A percentile compares a stretch with the other conserved stretches of the same genome.
These are phyloP conservation scores for Desmophyllum pertusum DNA, from an alignment of 92 coral and sea anemone species.

Conservation along the genomic window DNA sequence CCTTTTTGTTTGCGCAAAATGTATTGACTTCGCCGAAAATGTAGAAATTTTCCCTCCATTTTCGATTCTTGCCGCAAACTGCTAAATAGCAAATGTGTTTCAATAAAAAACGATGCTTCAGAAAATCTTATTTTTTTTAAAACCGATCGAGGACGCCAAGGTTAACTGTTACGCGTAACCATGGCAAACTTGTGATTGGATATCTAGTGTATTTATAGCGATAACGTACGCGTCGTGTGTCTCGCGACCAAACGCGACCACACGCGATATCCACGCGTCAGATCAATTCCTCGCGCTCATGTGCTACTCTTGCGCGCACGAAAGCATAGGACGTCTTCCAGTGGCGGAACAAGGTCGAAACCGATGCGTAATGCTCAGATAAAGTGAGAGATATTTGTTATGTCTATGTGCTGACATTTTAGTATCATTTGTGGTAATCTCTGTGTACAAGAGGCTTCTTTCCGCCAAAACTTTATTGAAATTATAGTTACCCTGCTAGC, in stretches of 20 bases:
- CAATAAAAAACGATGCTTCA: neutral
- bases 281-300: neutral
- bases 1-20: conserved; percentile 12
- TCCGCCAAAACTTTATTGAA: neutral
- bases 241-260: conserved; percentile 3
- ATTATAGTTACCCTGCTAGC: too few relatives aligned
- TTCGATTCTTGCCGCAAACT: neutral
- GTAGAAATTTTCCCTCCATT: neutral
- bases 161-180: neutral
- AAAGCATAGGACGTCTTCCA: neutral
- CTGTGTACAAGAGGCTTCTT: conserved; percentile 1
- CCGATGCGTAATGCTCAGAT: neutral
- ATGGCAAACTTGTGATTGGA: conserved; percentile 4
- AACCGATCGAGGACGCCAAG: neutral
- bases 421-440: conserved; percentile 1
- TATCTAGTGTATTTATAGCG: neutral
- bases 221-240: neutral
- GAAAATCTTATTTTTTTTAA: neutral
- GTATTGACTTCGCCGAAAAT: neutral
- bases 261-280: conserved; percentile 13
- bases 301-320: neutral
- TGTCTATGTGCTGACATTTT: neutral
- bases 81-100: neutral
- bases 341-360: neutral
- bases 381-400: conserved; percentile 1